Base-by-base conservation (phyloP, 1,140 invertebrate species). In the Batillaria attramentaria region DNA sequence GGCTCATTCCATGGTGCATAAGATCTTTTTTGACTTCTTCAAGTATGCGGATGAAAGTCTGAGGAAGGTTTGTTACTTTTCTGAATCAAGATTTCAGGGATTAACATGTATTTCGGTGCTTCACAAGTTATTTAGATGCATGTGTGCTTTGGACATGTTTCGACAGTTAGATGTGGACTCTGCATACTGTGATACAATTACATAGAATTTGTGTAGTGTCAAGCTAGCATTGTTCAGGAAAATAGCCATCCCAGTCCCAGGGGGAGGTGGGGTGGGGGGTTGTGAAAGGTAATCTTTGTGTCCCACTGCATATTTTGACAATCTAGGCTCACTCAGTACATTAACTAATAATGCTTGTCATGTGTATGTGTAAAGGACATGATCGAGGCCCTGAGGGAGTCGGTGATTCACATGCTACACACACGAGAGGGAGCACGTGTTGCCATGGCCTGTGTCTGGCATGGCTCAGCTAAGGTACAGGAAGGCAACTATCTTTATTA, bases 401-500 rank as follows among this genome's bases (percentile, higher is more conserved):
- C 94, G 42, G 92, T 97, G 62, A 93, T 95, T 3, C 94, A 95
- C 79, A 94, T 99, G 80, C 92, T 95, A 39, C 95, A 96, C 86
- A 97, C 96, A 0, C 94, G 95, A 87, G 94, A 95, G 82, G 97
- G 97, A 28, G 93, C 94, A 8, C 93, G 94, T 84, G 93, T 95
- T 1, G 96, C 94, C 10, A 94, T 95, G 88, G 91, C 95, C 39
- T 97, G 96, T 87, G 93, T 99, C 66, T 98, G 97, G 95, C 92
- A 95, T 88, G 95, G 95, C 3, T 95, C 94, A n/a, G 94, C 94
- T 73, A 97, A 97, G 91, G 92, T 92, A 70, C 79, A 70, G 33
- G 20, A 79, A 33, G n/a, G n/a, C n/a, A n/a, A n/a, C n/a, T n/a
- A n/a, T n/a, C n/a, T n/a, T n/a, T n/a, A n/a, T n/a, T n/a, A n/a